phyloP scores from a whole-genome alignment of 1,140 invertebrate species.

The Drosophila rhopaloa region DNA sequence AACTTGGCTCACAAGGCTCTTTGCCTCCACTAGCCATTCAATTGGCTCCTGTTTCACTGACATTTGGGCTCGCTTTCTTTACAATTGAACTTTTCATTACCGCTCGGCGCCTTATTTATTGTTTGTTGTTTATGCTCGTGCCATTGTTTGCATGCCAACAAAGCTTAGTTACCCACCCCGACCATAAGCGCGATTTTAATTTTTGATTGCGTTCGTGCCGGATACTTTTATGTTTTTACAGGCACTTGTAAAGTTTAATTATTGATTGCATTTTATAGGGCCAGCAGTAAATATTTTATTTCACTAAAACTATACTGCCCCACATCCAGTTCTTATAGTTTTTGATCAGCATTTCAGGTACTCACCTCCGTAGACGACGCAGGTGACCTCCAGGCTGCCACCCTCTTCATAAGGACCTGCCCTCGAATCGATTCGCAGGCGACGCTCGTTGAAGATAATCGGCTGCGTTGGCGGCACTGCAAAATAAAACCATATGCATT shows the following conservation, averaged over 20 bases:
- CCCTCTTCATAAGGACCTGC: conserved; percentile 95
- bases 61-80: conserved; percentile 41
- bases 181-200: conserved; percentile 53
- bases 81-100: conserved; percentile 68
- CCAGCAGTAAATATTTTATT: conserved; percentile 32
- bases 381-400: conserved; percentile 91
- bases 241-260: conserved; percentile 68
- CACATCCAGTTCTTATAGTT: background rate
- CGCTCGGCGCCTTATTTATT: conserved; percentile 51
- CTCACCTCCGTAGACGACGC: conserved; percentile 94
- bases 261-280: conserved; percentile 51
- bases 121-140: conserved; percentile 65
- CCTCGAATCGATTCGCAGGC: conserved; percentile 88
- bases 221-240: conserved; percentile 62
- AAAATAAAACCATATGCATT: conserved; percentile 67
- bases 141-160: conserved; percentile 49
- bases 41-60: conserved; percentile 50
- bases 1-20: conserved; percentile 33
- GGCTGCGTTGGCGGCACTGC: conserved; percentile 93
- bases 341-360: conserved; percentile 39
- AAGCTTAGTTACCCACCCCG: conserved; percentile 10
- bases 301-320: background rate
- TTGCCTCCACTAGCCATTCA: conserved; percentile 33
- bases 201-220: conserved; percentile 58
- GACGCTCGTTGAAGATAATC: conserved; percentile 91